Evolutionary conservation across 2,888 invertebrate genomes (phyloP).

Genomic region (Halictus quadricinctus): DNA sequence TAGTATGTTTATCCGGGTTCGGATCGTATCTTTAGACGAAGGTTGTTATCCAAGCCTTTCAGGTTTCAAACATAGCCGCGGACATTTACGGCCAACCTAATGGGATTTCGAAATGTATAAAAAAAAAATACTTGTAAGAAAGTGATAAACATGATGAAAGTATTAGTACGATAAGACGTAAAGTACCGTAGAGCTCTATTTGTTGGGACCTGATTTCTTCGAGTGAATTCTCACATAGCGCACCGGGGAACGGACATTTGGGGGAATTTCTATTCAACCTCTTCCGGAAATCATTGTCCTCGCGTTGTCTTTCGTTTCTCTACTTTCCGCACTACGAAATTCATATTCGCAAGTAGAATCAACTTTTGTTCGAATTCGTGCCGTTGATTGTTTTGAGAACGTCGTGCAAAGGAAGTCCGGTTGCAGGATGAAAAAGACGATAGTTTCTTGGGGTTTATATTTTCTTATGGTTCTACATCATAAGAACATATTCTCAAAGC

Average conservation of each 20-base stretch:
- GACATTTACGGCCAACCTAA: constrained; percentile 8
- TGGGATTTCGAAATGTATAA: constrained; percentile 71
- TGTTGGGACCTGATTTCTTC: constrained; percentile 46
- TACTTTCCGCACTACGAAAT: background rate
- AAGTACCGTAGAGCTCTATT: constrained; percentile 52
- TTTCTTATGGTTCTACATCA: background rate
- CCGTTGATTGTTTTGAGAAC: no score
- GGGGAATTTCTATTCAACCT: background rate
- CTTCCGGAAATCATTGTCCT: background rate
- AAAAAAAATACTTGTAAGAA: constrained; percentile 74
- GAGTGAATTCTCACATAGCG: constrained; percentile 31
- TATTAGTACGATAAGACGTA: constrained; percentile 64
- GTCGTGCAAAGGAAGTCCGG: no score
- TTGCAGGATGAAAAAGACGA: background rate
- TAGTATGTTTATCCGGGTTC: constrained; percentile 36
- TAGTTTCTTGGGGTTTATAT: background rate
- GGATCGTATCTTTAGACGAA: constrained; percentile 36
- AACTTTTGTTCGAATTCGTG: no score
- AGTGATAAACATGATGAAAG: constrained; percentile 73
- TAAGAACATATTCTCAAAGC: background rate
- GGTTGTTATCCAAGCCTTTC: constrained; percentile 43
- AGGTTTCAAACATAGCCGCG: constrained; percentile 36
- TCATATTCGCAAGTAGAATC: background rate
- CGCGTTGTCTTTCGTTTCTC: background rate
- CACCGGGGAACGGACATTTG: constrained; percentile 15